Evolutionary conservation across 1,140 invertebrate genomes (phyloP).

Genomic region (Mylabris phalerata): DNA sequence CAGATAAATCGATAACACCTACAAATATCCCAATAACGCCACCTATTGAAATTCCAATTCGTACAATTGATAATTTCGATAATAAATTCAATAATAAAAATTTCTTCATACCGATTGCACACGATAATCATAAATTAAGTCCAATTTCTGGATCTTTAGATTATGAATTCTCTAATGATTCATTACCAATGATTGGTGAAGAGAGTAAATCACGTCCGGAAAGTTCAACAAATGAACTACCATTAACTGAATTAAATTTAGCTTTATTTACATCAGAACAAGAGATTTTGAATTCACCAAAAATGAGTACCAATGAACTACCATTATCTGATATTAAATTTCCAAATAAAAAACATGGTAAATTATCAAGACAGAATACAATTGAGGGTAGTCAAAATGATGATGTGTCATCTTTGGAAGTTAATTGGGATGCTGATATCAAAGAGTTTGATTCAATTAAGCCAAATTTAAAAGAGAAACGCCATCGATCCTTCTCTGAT

Average conservation of each 20-base stretch:
- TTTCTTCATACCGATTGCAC: slow-evolving; percentile 3
- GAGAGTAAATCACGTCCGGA: slow-evolving; percentile 14
- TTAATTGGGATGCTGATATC: slow-evolving; percentile 30
- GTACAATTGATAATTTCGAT: slow-evolving; percentile 14
- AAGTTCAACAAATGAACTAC: slow-evolving; percentile 46
- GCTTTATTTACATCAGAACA: slow-evolving; percentile 34
- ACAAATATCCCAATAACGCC: slow-evolving; percentile 25
- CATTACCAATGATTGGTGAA: slow-evolving; percentile 18
- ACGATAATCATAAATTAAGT: slow-evolving; percentile 28
- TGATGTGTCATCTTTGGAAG: slow-evolving; percentile 28
- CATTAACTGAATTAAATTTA: slow-evolving; percentile 40
- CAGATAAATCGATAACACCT: slow-evolving; percentile 27
- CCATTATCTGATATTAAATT: slow-evolving; percentile 51
- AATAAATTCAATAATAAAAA: background rate
- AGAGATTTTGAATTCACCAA: slow-evolving; percentile 41
- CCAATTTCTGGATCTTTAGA: slow-evolving; percentile 37
- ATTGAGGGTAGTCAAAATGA: slow-evolving; percentile 29
- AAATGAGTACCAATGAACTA: slow-evolving; percentile 49
- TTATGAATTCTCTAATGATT: slow-evolving; percentile 31
- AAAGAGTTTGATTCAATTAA: slow-evolving; percentile 15
- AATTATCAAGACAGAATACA: slow-evolving; percentile 23
- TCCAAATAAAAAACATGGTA: slow-evolving; percentile 16
- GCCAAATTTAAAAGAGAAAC: slow-evolving; percentile 9
- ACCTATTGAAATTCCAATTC: slow-evolving; percentile 22
- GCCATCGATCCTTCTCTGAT: slow-evolving; percentile 38